These are phyloP conservation scores for Eutrigla gurnardus DNA, from an alignment of 2,797 vertebrate species.

Conservation along the genomic window DNA sequence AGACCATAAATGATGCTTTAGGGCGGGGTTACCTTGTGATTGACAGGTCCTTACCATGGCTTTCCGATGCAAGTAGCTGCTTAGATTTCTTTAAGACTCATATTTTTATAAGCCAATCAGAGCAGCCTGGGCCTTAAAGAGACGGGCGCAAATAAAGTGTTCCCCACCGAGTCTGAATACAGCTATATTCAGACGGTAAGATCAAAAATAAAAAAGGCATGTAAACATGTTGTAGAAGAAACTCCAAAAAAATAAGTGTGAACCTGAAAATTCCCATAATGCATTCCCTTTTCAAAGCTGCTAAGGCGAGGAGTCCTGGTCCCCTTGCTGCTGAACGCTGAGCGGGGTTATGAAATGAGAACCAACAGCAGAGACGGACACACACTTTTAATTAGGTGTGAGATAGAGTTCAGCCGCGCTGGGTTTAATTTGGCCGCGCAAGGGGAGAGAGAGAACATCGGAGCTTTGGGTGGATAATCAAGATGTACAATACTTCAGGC, in stretches of 20 bases:
- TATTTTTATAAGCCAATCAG: not conserved
- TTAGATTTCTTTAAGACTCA: too few relatives aligned
- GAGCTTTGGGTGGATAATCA: constrained; percentile 62
- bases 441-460: constrained; percentile 62
- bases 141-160: not conserved
- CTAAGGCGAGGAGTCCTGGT: not conserved
- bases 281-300: too few relatives aligned
- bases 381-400: constrained; percentile 74
- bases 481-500: constrained; percentile 51
- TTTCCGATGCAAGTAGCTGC: too few relatives aligned
- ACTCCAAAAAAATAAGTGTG: not conserved
- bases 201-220: not conserved
- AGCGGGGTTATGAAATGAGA: constrained; percentile 58
- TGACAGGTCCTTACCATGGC: too few relatives aligned
- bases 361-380: constrained; percentile 74
- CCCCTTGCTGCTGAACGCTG: constrained; percentile 31
- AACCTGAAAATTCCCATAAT: not conserved
- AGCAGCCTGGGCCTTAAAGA: not conserved
- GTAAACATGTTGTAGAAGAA: not conserved
- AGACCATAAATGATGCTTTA: too few relatives aligned
- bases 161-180: not conserved
- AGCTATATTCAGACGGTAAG: too few relatives aligned
- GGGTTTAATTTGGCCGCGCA: constrained; percentile 61
- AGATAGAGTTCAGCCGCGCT: constrained; percentile 69
- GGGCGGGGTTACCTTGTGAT: too few relatives aligned